Evolutionary conservation across 1,140 invertebrate genomes (phyloP), one percentile per base, ranked within the genome.

Genomic region (Procambarus clarkii): DNA sequence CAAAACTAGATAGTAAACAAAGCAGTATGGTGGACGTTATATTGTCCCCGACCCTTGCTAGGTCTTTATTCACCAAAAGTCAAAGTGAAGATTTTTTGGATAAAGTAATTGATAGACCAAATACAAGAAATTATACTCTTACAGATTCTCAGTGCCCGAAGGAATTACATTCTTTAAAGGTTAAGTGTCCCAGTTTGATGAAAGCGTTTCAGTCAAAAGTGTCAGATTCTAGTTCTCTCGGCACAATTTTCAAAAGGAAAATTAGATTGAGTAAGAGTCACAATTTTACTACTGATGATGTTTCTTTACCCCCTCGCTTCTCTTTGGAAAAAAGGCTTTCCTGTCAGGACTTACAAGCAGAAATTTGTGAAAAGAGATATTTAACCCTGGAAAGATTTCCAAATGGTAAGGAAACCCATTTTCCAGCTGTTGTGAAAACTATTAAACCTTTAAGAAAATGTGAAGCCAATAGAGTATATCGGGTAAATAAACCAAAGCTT

Each of bases 361-460:
- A 87, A 77, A 91, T 82, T 34, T 60, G 50, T 44, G 90, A 91
- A 64, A 86, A 76, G n/a, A 74, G 58, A 13, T 82, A 87, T 50
- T 60, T 46, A 3, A 91, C 77, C n/a, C 58, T 91, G 4, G 77
- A 80, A 48, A 91, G 78, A 58, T 58, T 11, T 15, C 13, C 80
- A 2, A 18, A 76, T 82, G 71, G 80, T 50, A 91, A 91, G 54
- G 90, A 91, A 86, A 91, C 84, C 3, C 50, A 91, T 81, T 91
- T 91, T 34, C 84, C 90, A 71, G 54, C 84, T 71, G 60, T 46
- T 48, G 8, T 54, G 15, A 81, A 54, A 81, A 45, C 18, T 13
- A 7, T 5, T 11, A 81, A 79, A 50, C 4, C 46, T 7, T 46
- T 15, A 78, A 91, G 54, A 82, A 91, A 71, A 48, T 44, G 64